Base-by-base conservation (phyloP, 2,797 vertebrate species). In the Nothura maculosa region DNA sequence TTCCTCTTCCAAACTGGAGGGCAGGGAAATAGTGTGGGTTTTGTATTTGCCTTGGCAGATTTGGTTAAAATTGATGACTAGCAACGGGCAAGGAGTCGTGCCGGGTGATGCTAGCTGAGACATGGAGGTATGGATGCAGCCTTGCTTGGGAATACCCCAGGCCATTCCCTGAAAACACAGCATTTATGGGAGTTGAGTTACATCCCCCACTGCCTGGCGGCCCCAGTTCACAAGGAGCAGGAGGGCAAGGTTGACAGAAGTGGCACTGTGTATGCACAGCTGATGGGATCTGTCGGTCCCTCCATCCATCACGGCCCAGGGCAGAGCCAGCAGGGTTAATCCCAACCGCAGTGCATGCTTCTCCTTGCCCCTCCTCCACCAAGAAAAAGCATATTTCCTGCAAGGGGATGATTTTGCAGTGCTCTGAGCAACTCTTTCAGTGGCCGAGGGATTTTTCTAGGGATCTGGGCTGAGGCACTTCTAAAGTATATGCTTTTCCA, bases 341-440 rank as follows among this genome's bases (percentile, higher is more conserved):
- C 45, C 84, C 73, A 74, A 87, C 58, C 61, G 34, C 52, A 50
- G 64, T 58, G 38, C 64, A 52, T 8, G 6, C 61, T 87, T 91
- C 87, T 20, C 32, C 67, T 82, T 91, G 87, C 43, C 50, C 50
- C 30, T 86, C 74, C 61, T 28, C 84, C 52, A 17, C 61, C 78
- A 92, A 86, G 42, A 84, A 91, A 88, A 4, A 80, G 6, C 40
- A 1, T 52, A 84, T 90, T 94, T 96, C 79, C 79, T 92, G 87
- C 60, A 28, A 70, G 68, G 64, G 38, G 38, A 76, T 58, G 73
- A 81, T 50, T 91, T 86, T 72, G 70, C 60, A 76, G 73, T 12
- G 48, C 58, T 90, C 77, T 12, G 32, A 91, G 76, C 60, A 66
- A 52, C 57, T 24, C 14, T 84, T 15, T 11, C 45, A n/a, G 68